Percentiles rank a stretch among this genome's conserved stretches.
These are phyloP conservation scores for Caerostris darwini DNA, from an alignment of 1,140 invertebrate species.

Conservation along the genomic window DNA sequence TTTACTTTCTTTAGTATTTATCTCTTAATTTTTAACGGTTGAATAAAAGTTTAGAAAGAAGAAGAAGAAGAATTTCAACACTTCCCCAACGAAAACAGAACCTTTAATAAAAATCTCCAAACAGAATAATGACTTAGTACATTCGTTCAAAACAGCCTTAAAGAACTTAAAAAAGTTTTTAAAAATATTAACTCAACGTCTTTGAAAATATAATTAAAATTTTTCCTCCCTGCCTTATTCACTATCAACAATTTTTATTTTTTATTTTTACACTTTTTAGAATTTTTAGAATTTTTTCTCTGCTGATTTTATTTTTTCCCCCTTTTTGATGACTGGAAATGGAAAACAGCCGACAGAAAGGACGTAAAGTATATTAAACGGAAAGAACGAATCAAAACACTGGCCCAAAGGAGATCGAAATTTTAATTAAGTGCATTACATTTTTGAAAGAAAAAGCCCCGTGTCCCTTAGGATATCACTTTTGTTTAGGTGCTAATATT, in stretches of 20 bases:
- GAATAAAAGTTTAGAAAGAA: not conserved
- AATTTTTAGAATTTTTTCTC: no score
- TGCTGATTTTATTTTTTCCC: not conserved
- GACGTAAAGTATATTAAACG: slow-evolving; percentile 23
- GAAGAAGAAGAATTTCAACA: not conserved
- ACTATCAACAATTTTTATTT: not conserved
- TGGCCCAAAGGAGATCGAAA: slow-evolving; percentile 18
- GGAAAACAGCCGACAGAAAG: not conserved
- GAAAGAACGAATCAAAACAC: slow-evolving; percentile 48
- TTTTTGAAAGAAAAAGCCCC: not conserved
- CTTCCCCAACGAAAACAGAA: not conserved
- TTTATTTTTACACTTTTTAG: no score
- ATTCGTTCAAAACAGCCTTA: no score
- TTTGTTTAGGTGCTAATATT: slow-evolving; percentile 50
- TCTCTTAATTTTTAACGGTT: not conserved
- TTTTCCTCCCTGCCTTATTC: no score
- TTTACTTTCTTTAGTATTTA: not conserved
- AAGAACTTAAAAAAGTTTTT: not conserved
- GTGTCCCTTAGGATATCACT: slow-evolving; percentile 19
- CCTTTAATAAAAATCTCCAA: not conserved
- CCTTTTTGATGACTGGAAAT: not conserved
- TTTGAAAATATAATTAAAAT: no score
- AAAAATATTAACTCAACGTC: no score
- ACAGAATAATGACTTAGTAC: not conserved
- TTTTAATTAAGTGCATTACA: slow-evolving; percentile 52